Evolutionary conservation across 2,888 invertebrate genomes (phyloP), one percentile per base, ranked within the genome.

Genomic region (Synergus itoensis): DNA sequence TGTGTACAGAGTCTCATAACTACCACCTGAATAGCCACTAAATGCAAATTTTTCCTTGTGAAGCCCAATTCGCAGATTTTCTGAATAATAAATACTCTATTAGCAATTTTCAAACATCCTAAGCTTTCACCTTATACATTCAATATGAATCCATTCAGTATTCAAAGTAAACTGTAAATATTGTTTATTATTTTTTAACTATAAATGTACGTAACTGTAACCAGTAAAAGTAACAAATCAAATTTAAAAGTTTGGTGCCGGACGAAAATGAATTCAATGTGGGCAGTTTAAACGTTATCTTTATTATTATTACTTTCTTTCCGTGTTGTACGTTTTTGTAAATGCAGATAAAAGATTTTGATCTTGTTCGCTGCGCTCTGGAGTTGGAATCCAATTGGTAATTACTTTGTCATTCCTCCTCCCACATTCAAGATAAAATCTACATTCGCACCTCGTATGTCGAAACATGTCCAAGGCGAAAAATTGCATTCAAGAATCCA

Each of bases 321-420:
- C n/a, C 53, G n/a, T 53, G 53, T 53, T 8, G 53, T 53, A 53
- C n/a, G 53, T 53, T 53, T 53, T 53, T 53, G 53, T 53, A 53
- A 53, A 53, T 53, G 53, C 53, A 53, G 53, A 53, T 53, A 53
- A 53, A 1, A 53, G 53, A 53, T 53, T 53, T n/a, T 53, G 53
- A 53, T 53, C 53, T 53, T 53, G 53, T 53, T 53, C 53, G 7
- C 8, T 53, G 53, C 53, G n/a, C n/a, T 53, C 8, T 4, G 53
- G 53, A 53, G 53, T n/a, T n/a, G 53, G 53, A 53, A 53, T 53
- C 53, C 53, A 53, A 53, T 53, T 53, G n/a, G 53, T 53, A 53
- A 53, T 53, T 53, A 53, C 53, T 53, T 53, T 53, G 53, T 53
- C 53, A 53, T 53, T 53, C 53, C n/a, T 53, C 53, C 53, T 53